phyloP scores from a whole-genome alignment of 2,888 invertebrate species.

The Aromia moschata region DNA sequence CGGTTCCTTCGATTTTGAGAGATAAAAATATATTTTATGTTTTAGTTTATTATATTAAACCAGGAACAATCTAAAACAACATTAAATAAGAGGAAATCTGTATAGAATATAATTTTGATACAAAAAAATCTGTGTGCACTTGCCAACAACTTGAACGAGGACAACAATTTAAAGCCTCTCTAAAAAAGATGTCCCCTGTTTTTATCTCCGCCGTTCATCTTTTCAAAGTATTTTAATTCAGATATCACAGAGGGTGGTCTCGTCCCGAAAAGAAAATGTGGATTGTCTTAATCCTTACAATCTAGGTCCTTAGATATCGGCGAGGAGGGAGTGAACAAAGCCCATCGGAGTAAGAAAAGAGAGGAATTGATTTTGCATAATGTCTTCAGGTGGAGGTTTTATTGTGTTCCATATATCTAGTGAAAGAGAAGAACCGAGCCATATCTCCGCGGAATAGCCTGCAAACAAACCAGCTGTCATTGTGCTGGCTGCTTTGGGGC shows the following conservation, averaged over 20 bases:
- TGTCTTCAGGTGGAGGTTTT: slow-evolving; percentile 65
- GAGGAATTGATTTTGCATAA: slow-evolving; percentile 66
- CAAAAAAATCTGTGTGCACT: too few species aligned
- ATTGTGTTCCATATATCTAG: slow-evolving; percentile 64
- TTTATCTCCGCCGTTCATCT: slow-evolving; percentile 29
- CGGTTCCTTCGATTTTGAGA: too few species aligned
- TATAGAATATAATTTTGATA: too few species aligned
- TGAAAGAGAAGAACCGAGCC: slow-evolving; percentile 55
- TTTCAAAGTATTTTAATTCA: slow-evolving; percentile 42
- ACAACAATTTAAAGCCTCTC: slow-evolving; percentile 11
- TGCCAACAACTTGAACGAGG: background rate
- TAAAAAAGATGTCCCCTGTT: slow-evolving; percentile 32
- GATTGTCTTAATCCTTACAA: slow-evolving; percentile 60
- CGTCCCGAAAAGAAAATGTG: slow-evolving; percentile 46
- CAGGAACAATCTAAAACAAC: too few species aligned
- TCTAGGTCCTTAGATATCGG: slow-evolving; percentile 55
- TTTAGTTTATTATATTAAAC: too few species aligned
- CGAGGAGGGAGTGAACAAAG: slow-evolving; percentile 58
- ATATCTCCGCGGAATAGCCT: slow-evolving; percentile 60
- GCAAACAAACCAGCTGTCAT: slow-evolving; percentile 63
- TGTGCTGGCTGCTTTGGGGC: slow-evolving; percentile 54
- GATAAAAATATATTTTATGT: too few species aligned
- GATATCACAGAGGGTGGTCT: slow-evolving; percentile 38
- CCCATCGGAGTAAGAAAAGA: slow-evolving; percentile 53
- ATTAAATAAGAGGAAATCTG: too few species aligned